phyloP scores from a whole-genome alignment of 2,888 invertebrate species.

The Nomada hirtipes region DNA sequence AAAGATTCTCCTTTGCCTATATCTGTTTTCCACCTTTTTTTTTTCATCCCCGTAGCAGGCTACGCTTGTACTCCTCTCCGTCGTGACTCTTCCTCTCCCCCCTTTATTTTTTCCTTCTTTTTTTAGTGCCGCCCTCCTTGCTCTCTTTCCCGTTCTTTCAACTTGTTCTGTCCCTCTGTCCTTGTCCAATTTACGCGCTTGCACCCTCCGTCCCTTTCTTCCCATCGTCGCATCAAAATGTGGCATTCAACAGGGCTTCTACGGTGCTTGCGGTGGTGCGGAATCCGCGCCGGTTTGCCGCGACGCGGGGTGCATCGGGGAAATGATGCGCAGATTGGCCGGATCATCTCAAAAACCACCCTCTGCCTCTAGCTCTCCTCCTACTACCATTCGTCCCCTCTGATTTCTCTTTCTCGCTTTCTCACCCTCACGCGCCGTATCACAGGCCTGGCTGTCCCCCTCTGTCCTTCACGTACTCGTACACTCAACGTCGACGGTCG shows the following conservation, averaged over 20 bases:
- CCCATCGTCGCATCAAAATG: slow-evolving; percentile 78
- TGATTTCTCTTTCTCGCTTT: slow-evolving; percentile 48
- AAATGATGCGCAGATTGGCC: slow-evolving; percentile 85
- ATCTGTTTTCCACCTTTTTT: slow-evolving; percentile 77
- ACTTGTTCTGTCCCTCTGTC: not conserved
- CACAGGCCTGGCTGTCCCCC: slow-evolving; percentile 43
- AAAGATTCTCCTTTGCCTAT: slow-evolving; percentile 72
- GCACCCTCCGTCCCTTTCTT: slow-evolving; percentile 59
- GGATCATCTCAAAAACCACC: slow-evolving; percentile 84
- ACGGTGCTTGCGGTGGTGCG: slow-evolving; percentile 78
- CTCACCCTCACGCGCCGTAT: slow-evolving; percentile 25
- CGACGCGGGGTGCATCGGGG: slow-evolving; percentile 76
- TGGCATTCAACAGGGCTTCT: slow-evolving; percentile 83
- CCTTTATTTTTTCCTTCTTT: slow-evolving; percentile 31
- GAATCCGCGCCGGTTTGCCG: slow-evolving; percentile 75
- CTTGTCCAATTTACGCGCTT: not conserved
- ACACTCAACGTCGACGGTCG: slow-evolving; percentile 65
- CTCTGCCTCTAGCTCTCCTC: slow-evolving; percentile 71
- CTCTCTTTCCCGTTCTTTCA: slow-evolving; percentile 59
- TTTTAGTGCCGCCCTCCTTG: slow-evolving; percentile 52
- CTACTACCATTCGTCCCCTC: slow-evolving; percentile 52
- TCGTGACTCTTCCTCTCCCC: slow-evolving; percentile 22
- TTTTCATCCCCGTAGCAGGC: slow-evolving; percentile 62
- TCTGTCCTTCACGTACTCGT: slow-evolving; percentile 44
- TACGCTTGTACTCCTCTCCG: slow-evolving; percentile 60